These are phyloP conservation scores for Agrenia bidenticulata DNA, from an alignment of 2,888 invertebrate genomes.

Conservation along the genomic window DNA sequence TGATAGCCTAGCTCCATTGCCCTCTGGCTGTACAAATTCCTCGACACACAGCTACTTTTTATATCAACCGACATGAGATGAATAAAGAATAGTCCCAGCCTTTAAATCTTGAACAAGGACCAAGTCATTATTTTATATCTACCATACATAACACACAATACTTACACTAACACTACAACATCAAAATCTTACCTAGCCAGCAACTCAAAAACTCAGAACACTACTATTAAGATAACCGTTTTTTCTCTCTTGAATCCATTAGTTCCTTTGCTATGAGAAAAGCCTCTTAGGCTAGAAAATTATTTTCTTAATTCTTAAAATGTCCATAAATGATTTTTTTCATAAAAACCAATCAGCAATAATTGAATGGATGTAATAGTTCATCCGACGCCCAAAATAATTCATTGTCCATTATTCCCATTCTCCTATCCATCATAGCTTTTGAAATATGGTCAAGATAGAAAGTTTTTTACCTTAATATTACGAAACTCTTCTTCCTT, in stretches of 20 bases:
- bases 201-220: too few species aligned
- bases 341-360: constrained; percentile 15
- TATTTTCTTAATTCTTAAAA: too few species aligned
- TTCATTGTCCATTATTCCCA: constrained; percentile 19
- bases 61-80: constrained; percentile 13
- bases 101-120: constrained; percentile 4
- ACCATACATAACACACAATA: background rate
- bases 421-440: constrained; percentile 4
- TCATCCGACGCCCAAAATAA: constrained; percentile 20
- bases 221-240: too few species aligned
- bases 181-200: too few species aligned
- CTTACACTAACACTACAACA: too few species aligned
- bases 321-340: constrained; percentile 8
- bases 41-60: constrained; percentile 10
- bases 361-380: constrained; percentile 16
- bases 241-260: too few species aligned
- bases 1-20: background rate
- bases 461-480: background rate
- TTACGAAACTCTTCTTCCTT: constrained; percentile 1
- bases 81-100: constrained; percentile 1
- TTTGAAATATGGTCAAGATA: background rate
- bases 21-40: constrained; percentile 5
- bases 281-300: too few species aligned
- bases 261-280: too few species aligned
- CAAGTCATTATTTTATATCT: background rate